Percentiles rank a stretch among this genome's conserved stretches.
Conservation (phyloP, 1,140 invertebrate species). For the Whitmania pigra region DNA sequence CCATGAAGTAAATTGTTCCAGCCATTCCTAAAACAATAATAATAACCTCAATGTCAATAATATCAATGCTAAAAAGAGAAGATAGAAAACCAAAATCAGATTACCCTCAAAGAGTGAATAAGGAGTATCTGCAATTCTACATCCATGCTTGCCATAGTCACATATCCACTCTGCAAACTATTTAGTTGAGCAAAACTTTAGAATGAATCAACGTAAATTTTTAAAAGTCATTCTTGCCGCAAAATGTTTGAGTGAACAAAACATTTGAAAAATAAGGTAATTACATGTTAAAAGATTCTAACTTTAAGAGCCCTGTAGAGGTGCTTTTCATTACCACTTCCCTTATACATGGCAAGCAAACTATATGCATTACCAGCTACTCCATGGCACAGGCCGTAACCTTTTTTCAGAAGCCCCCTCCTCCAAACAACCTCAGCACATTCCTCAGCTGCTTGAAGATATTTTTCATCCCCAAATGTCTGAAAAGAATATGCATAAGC, state of each 20-base stretch:
- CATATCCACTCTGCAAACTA: slow-evolving; percentile 70
- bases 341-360: slow-evolving; percentile 66
- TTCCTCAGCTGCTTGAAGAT: slow-evolving; percentile 57
- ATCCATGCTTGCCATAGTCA: slow-evolving; percentile 56
- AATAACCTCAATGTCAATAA: not conserved
- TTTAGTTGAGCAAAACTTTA: slow-evolving; percentile 3
- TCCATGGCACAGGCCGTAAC: slow-evolving; percentile 82
- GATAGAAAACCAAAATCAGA: slow-evolving; percentile 10
- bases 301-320: slow-evolving; percentile 56
- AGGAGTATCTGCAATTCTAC: slow-evolving; percentile 59
- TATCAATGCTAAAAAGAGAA: not conserved
- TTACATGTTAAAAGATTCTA: slow-evolving; percentile 6
- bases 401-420: slow-evolving; percentile 71
- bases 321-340: slow-evolving; percentile 59
- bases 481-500: slow-evolving; percentile 22
- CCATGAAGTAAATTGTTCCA: slow-evolving; percentile 55
- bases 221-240: no score
- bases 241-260: not conserved
- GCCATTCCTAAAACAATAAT: slow-evolving; percentile 43
- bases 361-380: slow-evolving; percentile 81
- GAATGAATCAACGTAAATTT: not conserved
- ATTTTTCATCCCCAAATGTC: slow-evolving; percentile 58
- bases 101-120: slow-evolving; percentile 70
- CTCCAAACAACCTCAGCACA: slow-evolving; percentile 70
- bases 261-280: not conserved